A percentile compares a stretch with the other conserved stretches of the same genome.
Evolutionary conservation across 2,797 vertebrate genomes (phyloP).

Genomic region (Discoglossus pictus): DNA sequence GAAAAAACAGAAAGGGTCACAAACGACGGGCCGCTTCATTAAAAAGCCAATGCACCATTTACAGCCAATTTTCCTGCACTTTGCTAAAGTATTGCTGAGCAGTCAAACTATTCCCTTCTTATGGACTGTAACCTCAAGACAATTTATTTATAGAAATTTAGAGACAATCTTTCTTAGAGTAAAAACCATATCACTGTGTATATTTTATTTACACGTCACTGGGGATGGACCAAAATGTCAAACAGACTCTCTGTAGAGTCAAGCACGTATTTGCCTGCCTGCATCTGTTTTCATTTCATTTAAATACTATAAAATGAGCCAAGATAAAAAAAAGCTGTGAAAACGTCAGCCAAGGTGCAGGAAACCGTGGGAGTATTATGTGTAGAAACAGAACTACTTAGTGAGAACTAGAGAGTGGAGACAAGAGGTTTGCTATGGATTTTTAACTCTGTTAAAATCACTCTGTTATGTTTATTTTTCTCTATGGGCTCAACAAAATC

Average conservation of each 20-base stretch:
- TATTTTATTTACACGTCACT: constrained; percentile 13
- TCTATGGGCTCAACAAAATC: too few relatives aligned
- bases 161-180: constrained; percentile 12
- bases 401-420: too few relatives aligned
- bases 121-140: not conserved
- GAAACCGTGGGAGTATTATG: not conserved
- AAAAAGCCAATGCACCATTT: constrained; percentile 12
- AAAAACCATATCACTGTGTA: constrained; percentile 9
- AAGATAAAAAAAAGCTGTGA: not conserved
- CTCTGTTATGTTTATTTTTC: too few relatives aligned
- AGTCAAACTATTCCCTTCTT: not conserved
- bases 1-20: constrained; percentile 8
- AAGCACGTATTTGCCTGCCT: not conserved
- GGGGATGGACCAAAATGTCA: constrained; percentile 16
- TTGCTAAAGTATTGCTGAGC: not conserved
- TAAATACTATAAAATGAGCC: not conserved
- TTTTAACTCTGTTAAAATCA: too few relatives aligned
- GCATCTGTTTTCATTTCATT: constrained; percentile 19
- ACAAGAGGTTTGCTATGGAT: too few relatives aligned
- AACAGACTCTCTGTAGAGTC: not conserved
- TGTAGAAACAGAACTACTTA: too few relatives aligned
- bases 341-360: constrained; percentile 20
- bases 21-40: not conserved
- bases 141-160: constrained; percentile 1
- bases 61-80: constrained; percentile 7